Base-by-base conservation (phyloP, 2,113 vertebrate genomes). In the Malurus elegans region DNA sequence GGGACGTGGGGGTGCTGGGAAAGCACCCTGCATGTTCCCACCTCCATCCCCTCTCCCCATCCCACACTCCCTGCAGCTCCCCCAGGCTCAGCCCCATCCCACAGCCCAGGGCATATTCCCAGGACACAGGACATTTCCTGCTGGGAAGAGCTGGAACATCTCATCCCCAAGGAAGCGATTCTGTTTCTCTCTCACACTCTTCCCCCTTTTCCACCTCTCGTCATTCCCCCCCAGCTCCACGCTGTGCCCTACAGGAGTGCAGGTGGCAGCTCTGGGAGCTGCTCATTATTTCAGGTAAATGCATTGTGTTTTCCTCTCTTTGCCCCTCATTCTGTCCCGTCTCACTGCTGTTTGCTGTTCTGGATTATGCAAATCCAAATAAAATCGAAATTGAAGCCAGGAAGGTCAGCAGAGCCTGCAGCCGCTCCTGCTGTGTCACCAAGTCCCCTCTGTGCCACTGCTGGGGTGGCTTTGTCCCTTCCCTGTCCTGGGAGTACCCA, bases 321-420 rank as follows among this genome's bases (percentile, higher is more conserved):
- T 69, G 29, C 72, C 78, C 58, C 79, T 93, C 5, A 0, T 89
- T 89, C 53, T 12, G 61, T 67, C 72, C 82, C 93, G 65, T 58
- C 78, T 45, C 54, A 8, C 73, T 34, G 32, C 13, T 97, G 91
- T 96, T 95, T 95, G 79, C 82, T 67, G 36, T 76, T n/a, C 74
- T 21, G 66, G 89, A 94, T 96, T 94, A 92, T 92, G 87, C 74
- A 95, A 96, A 96, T 91, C 54, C 40, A 62, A 87, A 54, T 14
- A 29, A 32, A 94, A 53, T 24, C 57, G 50, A 19, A 12, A 29
- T 1, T 16, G 64, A 62, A 66, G 74, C 14, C 24, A 21, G 70
- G 81, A 79, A 76, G 47, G 67, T 54, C 73, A 94, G 47, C 81
- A 73, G 88, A 90, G 58, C 61, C 61, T 8, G 8, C 9, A 5